Conservation (phyloP, 2,113 vertebrate species). For the Amblyornis subalaris region DNA sequence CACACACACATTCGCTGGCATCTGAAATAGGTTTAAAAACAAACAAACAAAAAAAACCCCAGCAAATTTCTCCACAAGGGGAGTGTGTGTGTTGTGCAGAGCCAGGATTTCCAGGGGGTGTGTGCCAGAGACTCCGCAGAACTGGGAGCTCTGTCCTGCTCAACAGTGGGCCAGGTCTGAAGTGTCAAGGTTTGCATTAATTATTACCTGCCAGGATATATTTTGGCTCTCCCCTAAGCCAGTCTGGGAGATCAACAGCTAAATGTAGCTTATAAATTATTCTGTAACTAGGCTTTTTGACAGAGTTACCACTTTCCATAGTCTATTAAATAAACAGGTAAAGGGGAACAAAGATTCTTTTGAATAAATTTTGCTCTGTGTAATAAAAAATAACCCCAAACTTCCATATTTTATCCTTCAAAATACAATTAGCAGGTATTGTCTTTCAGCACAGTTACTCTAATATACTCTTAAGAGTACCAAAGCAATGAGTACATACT, state of each 20-base stretch:
- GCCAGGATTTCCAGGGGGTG: background rate
- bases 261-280: slow-evolving; percentile 4
- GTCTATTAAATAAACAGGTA: slow-evolving; percentile 11
- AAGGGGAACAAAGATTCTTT: background rate
- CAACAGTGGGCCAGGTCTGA: background rate
- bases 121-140: background rate
- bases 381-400: background rate
- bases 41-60: background rate
- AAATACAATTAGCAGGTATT: slow-evolving; percentile 31
- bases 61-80: background rate
- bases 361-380: background rate
- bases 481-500: background rate
- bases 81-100: background rate
- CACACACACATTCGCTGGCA: background rate
- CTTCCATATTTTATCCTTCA: background rate
- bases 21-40: background rate
- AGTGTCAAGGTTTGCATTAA: background rate
- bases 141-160: background rate
- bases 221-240: background rate
- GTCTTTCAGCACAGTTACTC: slow-evolving; percentile 3
- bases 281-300: background rate
- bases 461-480: too few species aligned
- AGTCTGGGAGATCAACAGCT: background rate
- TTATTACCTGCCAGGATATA: slow-evolving; percentile 23
- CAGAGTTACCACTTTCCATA: background rate